A percentile compares a stretch with the other conserved stretches of the same genome.
Conservation (phyloP, 2,888 invertebrate species). For the Magallana nippona region DNA sequence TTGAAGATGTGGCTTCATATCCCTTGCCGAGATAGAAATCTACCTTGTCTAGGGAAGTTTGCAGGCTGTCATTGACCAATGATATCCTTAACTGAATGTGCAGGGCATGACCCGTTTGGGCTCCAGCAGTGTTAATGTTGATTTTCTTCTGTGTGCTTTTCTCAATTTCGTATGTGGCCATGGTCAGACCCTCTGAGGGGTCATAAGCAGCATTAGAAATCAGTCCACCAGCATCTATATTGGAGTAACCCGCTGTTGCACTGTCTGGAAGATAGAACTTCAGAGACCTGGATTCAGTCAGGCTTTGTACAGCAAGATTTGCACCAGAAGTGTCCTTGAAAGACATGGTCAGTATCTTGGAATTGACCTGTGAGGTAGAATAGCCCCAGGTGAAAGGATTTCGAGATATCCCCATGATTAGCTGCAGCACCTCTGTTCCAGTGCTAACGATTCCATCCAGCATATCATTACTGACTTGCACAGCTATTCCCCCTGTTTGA, state of each 20-base stretch:
- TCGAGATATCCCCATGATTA: conserved; percentile 54
- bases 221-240: conserved; percentile 49
- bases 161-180: conserved; percentile 48
- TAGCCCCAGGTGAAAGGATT: conserved; percentile 65
- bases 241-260: conserved; percentile 29
- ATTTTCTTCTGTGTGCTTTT: conserved; percentile 48
- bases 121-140: conserved; percentile 44
- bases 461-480: conserved; percentile 43
- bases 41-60: conserved; percentile 47
- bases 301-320: conserved; percentile 54
- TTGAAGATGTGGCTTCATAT: conserved; percentile 47
- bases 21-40: conserved; percentile 44
- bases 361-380: conserved; percentile 45
- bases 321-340: conserved; percentile 63
- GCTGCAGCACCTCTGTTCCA: conserved; percentile 57
- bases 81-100: conserved; percentile 60
- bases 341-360: conserved; percentile 59
- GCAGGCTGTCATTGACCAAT: conserved; percentile 43
- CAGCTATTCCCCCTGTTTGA: conserved; percentile 42
- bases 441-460: conserved; percentile 43
- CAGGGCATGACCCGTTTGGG: conserved; percentile 47
- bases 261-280: conserved; percentile 56
- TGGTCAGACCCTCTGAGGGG: conserved; percentile 52
- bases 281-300: conserved; percentile 52
- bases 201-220: conserved; percentile 57